Conservation (phyloP, 2,113 vertebrate genomes). For the Vicugna pacos region DNA sequence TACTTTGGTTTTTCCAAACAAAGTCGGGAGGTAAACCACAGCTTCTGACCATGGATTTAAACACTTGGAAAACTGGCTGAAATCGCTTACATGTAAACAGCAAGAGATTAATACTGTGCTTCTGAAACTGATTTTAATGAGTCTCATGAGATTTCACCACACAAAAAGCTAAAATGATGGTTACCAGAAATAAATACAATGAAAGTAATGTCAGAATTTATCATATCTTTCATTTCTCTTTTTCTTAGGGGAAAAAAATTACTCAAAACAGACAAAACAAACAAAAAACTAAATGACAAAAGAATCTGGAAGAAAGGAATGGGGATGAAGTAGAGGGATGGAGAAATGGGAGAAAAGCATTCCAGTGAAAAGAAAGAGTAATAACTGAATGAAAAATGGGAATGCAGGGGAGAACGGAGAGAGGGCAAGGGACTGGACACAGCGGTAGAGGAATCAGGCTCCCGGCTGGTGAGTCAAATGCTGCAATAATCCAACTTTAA, state of each 20-base stretch:
- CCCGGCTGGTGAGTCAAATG: not conserved
- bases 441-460: not conserved
- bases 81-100: constrained; percentile 45
- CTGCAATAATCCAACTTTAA: constrained; percentile 25
- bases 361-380: not conserved
- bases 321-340: not conserved
- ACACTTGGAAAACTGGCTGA: constrained; percentile 69
- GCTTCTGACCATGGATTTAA: constrained; percentile 71
- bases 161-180: constrained; percentile 34
- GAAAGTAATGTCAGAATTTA: not conserved
- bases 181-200: constrained; percentile 60
- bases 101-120: constrained; percentile 56
- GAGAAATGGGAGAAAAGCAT: not conserved
- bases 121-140: constrained; percentile 68
- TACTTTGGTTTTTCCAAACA: constrained; percentile 78
- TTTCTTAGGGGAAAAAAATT: not conserved
- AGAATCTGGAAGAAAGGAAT: not conserved
- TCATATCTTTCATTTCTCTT: not conserved
- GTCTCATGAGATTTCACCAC: constrained; percentile 50
- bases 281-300: not conserved
- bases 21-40: constrained; percentile 84
- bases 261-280: not conserved
- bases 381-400: not conserved
- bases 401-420: not conserved
- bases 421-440: not conserved